phyloP scores from a whole-genome alignment of 2,113 vertebrate species.

The Leuciscus idus region DNA sequence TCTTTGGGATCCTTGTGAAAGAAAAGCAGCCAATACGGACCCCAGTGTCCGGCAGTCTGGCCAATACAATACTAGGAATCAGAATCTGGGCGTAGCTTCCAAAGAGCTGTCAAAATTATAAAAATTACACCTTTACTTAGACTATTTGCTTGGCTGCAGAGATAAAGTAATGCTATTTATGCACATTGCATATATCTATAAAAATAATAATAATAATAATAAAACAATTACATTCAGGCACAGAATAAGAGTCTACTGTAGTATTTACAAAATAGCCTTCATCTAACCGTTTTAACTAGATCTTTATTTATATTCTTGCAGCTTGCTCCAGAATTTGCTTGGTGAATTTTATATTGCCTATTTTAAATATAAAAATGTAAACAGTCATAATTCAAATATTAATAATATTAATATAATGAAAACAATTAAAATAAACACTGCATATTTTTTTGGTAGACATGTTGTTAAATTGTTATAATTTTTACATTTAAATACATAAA shows the following conservation, averaged over 20 bases:
- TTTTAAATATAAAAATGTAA: background rate
- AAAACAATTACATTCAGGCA: background rate
- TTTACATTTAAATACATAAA: background rate
- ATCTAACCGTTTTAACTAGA: background rate
- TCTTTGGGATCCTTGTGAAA: slow-evolving; percentile 79
- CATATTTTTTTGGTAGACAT: no score
- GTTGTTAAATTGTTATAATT: no score
- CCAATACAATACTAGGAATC: slow-evolving; percentile 78
- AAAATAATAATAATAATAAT: no score
- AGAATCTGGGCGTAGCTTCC: slow-evolving; percentile 78
- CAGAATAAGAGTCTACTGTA: background rate
- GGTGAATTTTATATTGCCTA: background rate
- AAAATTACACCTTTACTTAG: slow-evolving; percentile 63
- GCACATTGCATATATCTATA: background rate
- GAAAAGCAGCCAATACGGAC: slow-evolving; percentile 80
- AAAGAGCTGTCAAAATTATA: slow-evolving; percentile 87
- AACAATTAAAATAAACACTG: background rate
- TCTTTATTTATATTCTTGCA: background rate
- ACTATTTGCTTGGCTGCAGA: background rate
- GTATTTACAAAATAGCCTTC: background rate
- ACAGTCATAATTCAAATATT: background rate
- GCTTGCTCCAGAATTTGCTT: background rate
- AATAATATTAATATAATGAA: background rate
- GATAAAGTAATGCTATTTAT: background rate
- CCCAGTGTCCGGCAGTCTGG: slow-evolving; percentile 76